Base-by-base conservation (phyloP, 2,797 vertebrate species). In the Remorina albescens region DNA sequence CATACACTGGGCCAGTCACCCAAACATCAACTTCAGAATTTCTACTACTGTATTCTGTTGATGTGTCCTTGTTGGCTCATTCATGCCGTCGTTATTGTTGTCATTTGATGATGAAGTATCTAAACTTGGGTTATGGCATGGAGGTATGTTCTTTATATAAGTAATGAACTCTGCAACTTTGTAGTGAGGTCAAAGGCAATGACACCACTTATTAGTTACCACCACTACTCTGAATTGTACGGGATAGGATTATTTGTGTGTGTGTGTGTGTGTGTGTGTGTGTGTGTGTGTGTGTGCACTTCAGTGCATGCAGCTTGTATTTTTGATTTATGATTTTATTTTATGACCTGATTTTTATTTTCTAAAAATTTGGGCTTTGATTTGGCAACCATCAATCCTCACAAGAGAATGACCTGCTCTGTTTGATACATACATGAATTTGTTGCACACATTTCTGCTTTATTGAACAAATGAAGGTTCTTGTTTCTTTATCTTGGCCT, bases 401-500 rank as follows among this genome's bases (percentile, higher is more conserved):
- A 63, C 74, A 57, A 47, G 30, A 56, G 37, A 67, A 71, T 46
- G 57, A 89, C 69, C 62, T 72, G 79, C 82, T 86, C 62, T 41
- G 64, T 76, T 68, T 83, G 55, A 82, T 49, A 67, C 5, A 25
- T 75, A 71, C 28, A 39, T 86, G 71, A 83, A 82, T 74, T 72
- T 18, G 39, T 85, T 83, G 64, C 76, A 85, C 86, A 88, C 87
- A 82, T 86, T 74, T 70, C 78, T 82, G 90, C 90, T 91, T 90
- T 92, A 89, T 90, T 72, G 53, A 63, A 78, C 61, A 42, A 74
- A 50, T 58, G 62, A 86, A 46, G 75, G 74, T 85, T 83, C 12
- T 72, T 64, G 32, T 76, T 82, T 72, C 67, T 71, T 85, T 82
- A 37, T 77, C 58, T 80, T 46, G 19, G 57, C 66, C 49, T 37